Conservation (phyloP, 1,140 invertebrate genomes). For the Drosophila ficusphila region DNA sequence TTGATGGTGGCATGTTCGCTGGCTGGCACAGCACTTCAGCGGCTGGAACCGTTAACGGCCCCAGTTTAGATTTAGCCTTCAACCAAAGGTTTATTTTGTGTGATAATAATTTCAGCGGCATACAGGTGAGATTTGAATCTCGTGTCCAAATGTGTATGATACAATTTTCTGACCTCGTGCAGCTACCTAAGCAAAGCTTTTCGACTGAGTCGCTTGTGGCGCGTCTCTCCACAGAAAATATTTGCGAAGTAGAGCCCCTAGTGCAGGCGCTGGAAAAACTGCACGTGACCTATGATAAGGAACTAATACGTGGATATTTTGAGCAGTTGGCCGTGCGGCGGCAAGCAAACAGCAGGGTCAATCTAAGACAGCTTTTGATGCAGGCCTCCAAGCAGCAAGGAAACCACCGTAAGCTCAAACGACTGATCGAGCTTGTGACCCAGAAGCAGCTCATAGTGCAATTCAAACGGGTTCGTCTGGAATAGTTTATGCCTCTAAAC, state of each 20-base stretch:
- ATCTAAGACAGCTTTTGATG: slow-evolving; percentile 69
- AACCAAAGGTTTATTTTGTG: slow-evolving; percentile 74
- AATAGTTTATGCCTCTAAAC: no score
- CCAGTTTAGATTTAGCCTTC: slow-evolving; percentile 15
- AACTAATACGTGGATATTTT: slow-evolving; percentile 62
- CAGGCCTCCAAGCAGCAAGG: slow-evolving; percentile 72
- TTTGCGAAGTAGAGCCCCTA: slow-evolving; percentile 69
- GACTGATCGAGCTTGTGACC: slow-evolving; percentile 65
- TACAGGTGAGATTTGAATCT: slow-evolving; percentile 42
- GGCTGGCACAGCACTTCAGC: slow-evolving; percentile 35
- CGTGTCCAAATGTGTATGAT: not conserved
- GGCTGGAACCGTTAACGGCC: slow-evolving; percentile 4
- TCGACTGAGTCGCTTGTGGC: slow-evolving; percentile 59
- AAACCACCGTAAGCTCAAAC: slow-evolving; percentile 72
- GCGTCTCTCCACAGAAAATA: slow-evolving; percentile 61
- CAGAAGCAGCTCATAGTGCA: slow-evolving; percentile 68
- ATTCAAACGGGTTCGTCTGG: slow-evolving; percentile 62
- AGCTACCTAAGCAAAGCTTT: slow-evolving; percentile 72
- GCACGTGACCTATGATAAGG: slow-evolving; percentile 68
- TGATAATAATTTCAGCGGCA: slow-evolving; percentile 70
- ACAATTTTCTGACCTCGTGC: not conserved
- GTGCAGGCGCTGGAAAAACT: slow-evolving; percentile 78
- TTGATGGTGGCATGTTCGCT: slow-evolving; percentile 50
- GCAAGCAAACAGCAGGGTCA: not conserved
- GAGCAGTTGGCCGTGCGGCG: slow-evolving; percentile 19